Base-by-base conservation (phyloP, 2,888 invertebrate species). In the Drosophila seclusa region DNA sequence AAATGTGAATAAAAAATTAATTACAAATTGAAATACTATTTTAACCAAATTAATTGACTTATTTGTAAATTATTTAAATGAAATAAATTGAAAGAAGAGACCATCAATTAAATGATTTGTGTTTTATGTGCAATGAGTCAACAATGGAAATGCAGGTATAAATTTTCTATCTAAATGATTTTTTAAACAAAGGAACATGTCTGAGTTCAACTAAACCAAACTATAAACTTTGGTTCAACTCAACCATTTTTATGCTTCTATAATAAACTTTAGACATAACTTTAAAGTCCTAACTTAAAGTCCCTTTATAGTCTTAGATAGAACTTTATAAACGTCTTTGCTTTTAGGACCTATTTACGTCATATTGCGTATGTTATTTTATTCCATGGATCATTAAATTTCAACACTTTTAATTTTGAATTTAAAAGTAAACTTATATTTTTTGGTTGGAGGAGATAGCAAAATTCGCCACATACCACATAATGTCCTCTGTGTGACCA, bases 401-500 rank as follows among this genome's bases (percentile, higher is more conserved):
- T 24, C 4, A 16, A 24, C 7, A 8, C 21, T 45, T 21, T 21
- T 24, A 8, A 45, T 16, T 45, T 45, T 16, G 4, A 24, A 24
- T 16, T 24, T 16, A 8, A 24, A 24, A 8, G 24, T 24, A 49
- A 49, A 10, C 5, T 18, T 10, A 27, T 27, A 5, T 24, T 27
- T 27, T 0, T 27, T 10, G 10, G 1, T 10, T 10, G 5, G 18
- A 1, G 10, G 18, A 49, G 49, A 1, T 49, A 0, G 49, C 10
- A 10, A 10, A 8, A 18, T 11, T 5, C 1, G 11, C 4, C 1
- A 79, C 91, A 92, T 92, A 98, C 98, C 97, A 98, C 93, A 97
- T 97, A 82, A 98, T 97, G 87, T 98, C 98, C 92, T 98, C 98
- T 0, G 97, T 98, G 91, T 98, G 98, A 8, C 97, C 98, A 16